Percentiles rank a stretch among this genome's conserved stretches.
phyloP scores from a whole-genome alignment of 2,888 invertebrate species.

The Isotomurus palustris region DNA sequence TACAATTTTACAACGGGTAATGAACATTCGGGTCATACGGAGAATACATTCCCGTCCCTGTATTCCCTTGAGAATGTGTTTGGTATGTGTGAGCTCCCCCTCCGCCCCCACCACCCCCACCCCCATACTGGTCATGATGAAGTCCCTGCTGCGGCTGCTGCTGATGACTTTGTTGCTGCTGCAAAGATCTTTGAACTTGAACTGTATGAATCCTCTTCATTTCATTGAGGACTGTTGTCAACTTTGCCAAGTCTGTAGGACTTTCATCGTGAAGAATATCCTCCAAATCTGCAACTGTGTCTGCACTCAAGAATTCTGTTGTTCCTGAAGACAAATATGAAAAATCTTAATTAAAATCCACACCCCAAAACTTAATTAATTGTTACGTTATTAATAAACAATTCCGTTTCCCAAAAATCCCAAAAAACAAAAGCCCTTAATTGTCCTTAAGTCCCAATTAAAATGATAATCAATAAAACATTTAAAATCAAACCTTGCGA shows the following conservation, averaged over 20 bases:
- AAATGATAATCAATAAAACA: neutral
- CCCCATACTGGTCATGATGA: too few species aligned
- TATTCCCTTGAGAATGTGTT: too few species aligned
- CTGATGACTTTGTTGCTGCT: neutral
- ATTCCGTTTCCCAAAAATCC: neutral
- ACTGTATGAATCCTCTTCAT: conserved; percentile 39
- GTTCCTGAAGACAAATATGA: conserved; percentile 23
- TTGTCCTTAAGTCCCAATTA: neutral
- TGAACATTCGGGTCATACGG: too few species aligned
- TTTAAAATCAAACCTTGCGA: neutral
- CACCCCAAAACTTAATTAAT: neutral
- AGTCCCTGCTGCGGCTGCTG: neutral
- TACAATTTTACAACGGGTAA: too few species aligned
- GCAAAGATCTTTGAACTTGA: too few species aligned
- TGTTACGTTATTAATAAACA: neutral
- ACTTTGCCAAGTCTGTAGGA: conserved; percentile 37
- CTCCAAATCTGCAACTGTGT: conserved; percentile 39
- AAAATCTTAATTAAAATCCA: neutral
- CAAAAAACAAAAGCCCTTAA: neutral
- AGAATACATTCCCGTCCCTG: too few species aligned
- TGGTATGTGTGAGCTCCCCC: too few species aligned
- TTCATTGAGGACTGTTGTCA: conserved; percentile 38
- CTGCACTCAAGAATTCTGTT: conserved; percentile 38
- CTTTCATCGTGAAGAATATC: conserved; percentile 39
- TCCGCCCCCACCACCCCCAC: too few species aligned